Evolutionary conservation across 2,888 invertebrate species (phyloP), one percentile per base, ranked within the genome.

Genomic region (Protodeltote pygarga): DNA sequence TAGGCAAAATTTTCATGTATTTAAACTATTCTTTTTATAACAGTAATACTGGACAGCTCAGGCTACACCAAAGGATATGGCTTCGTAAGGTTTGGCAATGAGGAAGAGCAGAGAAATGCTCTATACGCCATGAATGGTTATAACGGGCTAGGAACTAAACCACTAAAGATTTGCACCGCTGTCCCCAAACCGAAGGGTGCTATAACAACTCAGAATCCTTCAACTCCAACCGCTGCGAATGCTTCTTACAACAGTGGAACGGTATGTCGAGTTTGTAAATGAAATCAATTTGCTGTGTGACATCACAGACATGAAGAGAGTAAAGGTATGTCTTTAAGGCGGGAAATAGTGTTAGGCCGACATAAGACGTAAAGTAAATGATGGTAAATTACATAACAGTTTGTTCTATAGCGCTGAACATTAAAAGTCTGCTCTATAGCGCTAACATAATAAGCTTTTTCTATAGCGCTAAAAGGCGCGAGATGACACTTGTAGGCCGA

Each of bases 41-140:
- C 86, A 96, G 98, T 98, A 16, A 98, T 99, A 69, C 87, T 98
- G 71, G 98, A 98, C 76, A 95, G 93, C 60, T 94, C 96, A 50
- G 98, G 98, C 2, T 96, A 97, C 74, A 98, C 98, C 72, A 97
- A 97, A 89, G 98, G 98, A 8, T 99, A 98, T 83, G 99, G 98
- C 3, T 98, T 99, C 87, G 97, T 99, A 5, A 93, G 98, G 62
- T 99, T 99, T 82, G 97, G 97, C 3, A 97, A 96, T 73, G 98
- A 98, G 83, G 97, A 97, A 48, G 98, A 98, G 77, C 98, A 98
- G 83, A 96, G 98, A 75, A 96, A 97, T 71, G 98, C 98, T 55
- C 89, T 98, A 35, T 95, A 96, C 39, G 96, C 97, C 53, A 98
- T 98, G 98, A 98, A 98, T 78, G 98, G 98, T 1, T 98, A 95